Conservation (phyloP, 2,888 invertebrate species). For the Perdita meconis region DNA sequence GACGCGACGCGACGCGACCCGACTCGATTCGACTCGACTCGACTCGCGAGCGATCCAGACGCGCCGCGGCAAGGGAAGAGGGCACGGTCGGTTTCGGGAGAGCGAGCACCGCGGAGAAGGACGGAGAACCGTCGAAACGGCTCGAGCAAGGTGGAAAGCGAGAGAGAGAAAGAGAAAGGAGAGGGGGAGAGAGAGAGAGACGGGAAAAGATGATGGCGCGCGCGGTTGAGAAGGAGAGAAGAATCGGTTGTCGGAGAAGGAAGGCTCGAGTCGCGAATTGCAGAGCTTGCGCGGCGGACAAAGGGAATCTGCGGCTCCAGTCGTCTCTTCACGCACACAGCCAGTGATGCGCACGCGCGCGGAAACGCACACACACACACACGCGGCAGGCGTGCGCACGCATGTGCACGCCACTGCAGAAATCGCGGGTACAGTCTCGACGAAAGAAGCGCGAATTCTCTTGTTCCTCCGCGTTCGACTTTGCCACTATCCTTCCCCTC, state of each 20-base stretch:
- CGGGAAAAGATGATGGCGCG: too few relatives aligned
- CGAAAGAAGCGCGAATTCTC: slow-evolving; percentile 69
- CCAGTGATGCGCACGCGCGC: slow-evolving; percentile 55
- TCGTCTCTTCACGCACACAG: slow-evolving; percentile 74
- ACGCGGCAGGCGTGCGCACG: slow-evolving; percentile 63
- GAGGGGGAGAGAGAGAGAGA: slow-evolving; percentile 51
- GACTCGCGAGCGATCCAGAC: slow-evolving; percentile 16
- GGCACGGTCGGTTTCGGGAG: slow-evolving; percentile 52
- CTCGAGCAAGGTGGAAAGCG: too few relatives aligned
- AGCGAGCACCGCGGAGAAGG: slow-evolving; percentile 44
- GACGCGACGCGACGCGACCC: slow-evolving; percentile 15
- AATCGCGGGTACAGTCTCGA: slow-evolving; percentile 76
- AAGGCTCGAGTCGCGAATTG: slow-evolving; percentile 69
- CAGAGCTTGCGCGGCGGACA: slow-evolving; percentile 82
- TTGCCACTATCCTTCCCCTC: slow-evolving; percentile 42
- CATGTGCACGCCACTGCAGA: slow-evolving; percentile 70
- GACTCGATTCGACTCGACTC: slow-evolving; percentile 7
- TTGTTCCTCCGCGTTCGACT: slow-evolving; percentile 64
- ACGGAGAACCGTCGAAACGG: slow-evolving; percentile 28
- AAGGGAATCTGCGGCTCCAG: slow-evolving; percentile 83
- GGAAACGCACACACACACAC: slow-evolving; percentile 42
- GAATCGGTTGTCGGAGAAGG: slow-evolving; percentile 21
- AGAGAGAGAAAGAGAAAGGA: too few relatives aligned
- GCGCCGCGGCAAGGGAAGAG: slow-evolving; percentile 40
- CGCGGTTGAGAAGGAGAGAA: slow-evolving; percentile 41